These are phyloP conservation scores for Papilio glaucus DNA, from an alignment of 1,140 invertebrate genomes.

Conservation along the genomic window DNA sequence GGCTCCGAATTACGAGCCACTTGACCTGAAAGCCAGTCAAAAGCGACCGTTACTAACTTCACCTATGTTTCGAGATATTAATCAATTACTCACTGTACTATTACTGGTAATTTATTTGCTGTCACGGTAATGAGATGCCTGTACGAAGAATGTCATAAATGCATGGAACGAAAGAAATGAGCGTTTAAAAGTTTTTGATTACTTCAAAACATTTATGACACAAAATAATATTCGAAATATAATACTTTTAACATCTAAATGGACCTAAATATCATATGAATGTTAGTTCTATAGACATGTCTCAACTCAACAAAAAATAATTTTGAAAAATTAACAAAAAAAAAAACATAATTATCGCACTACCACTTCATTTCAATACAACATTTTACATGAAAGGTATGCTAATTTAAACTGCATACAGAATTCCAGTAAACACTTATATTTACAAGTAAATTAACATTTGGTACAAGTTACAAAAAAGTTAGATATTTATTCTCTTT, in stretches of 20 bases:
- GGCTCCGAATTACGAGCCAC: slow-evolving; percentile 97
- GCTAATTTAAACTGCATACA: no score
- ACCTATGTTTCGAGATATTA: not conserved
- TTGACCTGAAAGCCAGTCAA: slow-evolving; percentile 83
- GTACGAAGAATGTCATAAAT: slow-evolving; percentile 28
- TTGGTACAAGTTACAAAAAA: no score
- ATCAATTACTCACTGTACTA: not conserved
- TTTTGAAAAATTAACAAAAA: no score
- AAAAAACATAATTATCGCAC: slow-evolving; percentile 13
- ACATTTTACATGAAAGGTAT: no score
- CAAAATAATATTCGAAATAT: not conserved
- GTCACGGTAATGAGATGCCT: not conserved
- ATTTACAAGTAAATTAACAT: not conserved
- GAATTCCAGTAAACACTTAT: not conserved
- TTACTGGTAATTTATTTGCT: not conserved
- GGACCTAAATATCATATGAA: not conserved
- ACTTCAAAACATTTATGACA: slow-evolving; percentile 31
- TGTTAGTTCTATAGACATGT: not conserved
- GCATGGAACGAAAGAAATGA: not conserved
- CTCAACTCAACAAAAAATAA: not conserved
- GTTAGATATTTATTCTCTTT: no score
- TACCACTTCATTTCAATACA: not conserved
- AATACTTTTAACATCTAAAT: not conserved
- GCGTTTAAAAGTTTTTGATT: not conserved
- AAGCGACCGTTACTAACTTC: slow-evolving; percentile 63